phyloP scores from a whole-genome alignment of 2,113 vertebrate genomes.

The Rhombomys opimus region DNA sequence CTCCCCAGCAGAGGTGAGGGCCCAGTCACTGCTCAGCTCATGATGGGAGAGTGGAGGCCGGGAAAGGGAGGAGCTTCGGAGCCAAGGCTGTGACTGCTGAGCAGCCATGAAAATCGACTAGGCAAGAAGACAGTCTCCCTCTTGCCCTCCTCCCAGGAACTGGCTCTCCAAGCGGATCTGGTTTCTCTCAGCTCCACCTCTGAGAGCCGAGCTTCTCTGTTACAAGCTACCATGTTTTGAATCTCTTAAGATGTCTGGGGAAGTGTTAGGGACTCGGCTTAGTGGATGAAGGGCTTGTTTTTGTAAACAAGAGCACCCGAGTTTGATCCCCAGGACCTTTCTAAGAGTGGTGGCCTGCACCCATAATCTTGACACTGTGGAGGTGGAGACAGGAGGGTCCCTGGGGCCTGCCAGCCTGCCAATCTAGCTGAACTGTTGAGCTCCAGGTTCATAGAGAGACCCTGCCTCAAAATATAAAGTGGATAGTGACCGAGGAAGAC shows the following conservation, averaged over 20 bases:
- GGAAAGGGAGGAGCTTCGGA: background rate
- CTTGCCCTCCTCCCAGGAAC: background rate
- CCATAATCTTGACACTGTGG: background rate
- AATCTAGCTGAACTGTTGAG: background rate
- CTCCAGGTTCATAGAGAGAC: background rate
- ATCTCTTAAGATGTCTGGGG: background rate
- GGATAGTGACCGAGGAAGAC: background rate
- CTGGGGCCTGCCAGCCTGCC: background rate
- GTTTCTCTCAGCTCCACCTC: background rate
- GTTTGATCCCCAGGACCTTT: background rate
- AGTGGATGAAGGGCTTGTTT: background rate
- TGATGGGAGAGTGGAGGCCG: background rate
- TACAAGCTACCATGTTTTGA: background rate
- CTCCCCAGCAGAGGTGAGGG: background rate
- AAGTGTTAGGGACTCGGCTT: too few species aligned
- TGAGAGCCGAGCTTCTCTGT: background rate
- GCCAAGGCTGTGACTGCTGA: background rate
- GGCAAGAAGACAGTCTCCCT: fast-evolving
- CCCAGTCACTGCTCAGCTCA: background rate
- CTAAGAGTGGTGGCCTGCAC: too few species aligned
- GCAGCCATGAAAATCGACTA: too few species aligned
- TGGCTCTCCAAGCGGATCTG: background rate
- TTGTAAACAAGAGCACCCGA: background rate
- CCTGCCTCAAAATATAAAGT: background rate
- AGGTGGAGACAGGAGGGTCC: background rate